Conservation (phyloP, 2,888 invertebrate genomes). For the Heliconius erato region DNA sequence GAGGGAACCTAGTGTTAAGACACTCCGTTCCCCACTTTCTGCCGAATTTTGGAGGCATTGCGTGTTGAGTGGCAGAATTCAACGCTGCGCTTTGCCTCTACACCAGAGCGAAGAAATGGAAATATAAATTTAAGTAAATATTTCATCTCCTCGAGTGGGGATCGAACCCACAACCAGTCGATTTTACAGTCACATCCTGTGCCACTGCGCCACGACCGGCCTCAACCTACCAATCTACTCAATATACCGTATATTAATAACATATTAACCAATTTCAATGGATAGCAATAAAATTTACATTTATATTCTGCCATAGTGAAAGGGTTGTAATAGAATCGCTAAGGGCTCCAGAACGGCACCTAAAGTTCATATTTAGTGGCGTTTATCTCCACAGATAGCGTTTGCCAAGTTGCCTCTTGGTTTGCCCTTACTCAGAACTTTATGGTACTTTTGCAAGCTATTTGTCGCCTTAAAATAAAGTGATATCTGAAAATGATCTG, state of each 20-base stretch:
- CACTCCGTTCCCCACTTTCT: too few species aligned
- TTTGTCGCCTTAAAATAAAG: conserved; percentile 15
- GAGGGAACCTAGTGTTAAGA: too few species aligned
- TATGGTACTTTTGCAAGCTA: conserved; percentile 26
- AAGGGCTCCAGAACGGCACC: conserved; percentile 29
- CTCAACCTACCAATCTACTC: neutral
- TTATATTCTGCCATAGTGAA: neutral
- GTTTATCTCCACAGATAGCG: conserved; percentile 30
- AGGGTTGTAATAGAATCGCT: conserved; percentile 29
- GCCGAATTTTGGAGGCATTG: too few species aligned
- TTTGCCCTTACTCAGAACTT: conserved; percentile 27
- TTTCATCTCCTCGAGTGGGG: too few species aligned
- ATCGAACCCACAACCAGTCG: too few species aligned
- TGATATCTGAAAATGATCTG: neutral
- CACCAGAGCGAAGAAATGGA: too few species aligned
- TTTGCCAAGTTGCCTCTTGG: conserved; percentile 27
- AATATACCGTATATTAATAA: neutral
- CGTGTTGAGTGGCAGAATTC: too few species aligned
- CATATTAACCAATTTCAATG: neutral
- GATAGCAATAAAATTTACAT: conserved; percentile 15
- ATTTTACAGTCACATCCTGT: too few species aligned
- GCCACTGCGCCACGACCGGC: too few species aligned
- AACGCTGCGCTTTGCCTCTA: too few species aligned
- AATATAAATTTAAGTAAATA: too few species aligned
- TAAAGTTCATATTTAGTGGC: conserved; percentile 39